A percentile compares a stretch with the other conserved stretches of the same genome.
Conservation (phyloP, 2,113 vertebrate genomes). For the Takifugu flavidus region DNA sequence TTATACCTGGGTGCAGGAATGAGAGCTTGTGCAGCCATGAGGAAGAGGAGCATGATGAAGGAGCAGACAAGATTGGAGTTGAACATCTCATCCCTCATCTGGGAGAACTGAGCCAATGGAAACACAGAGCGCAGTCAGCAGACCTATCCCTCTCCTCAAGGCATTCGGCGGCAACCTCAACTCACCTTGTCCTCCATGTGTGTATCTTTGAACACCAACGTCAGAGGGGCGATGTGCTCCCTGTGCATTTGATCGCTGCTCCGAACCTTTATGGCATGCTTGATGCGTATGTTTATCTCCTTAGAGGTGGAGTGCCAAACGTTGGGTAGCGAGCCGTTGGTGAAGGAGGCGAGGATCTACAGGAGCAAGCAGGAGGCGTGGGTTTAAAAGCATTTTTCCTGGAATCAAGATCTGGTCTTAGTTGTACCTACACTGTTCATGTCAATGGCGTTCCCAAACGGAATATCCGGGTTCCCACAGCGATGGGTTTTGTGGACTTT, state of each 20-base stretch:
- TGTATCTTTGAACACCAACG: conserved; percentile 73
- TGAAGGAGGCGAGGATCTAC: conserved; percentile 75
- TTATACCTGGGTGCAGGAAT: conserved; percentile 85
- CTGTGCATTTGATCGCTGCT: conserved; percentile 73
- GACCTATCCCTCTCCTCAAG: not conserved
- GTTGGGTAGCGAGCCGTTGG: conserved; percentile 64
- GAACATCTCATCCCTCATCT: conserved; percentile 98
- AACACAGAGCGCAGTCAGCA: not conserved
- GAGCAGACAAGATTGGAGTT: conserved; percentile 96
- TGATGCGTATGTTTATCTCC: conserved; percentile 75
- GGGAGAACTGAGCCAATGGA: conserved; percentile 82
- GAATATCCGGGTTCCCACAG: conserved; percentile 57
- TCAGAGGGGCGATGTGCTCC: conserved; percentile 70
- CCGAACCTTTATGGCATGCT: conserved; percentile 70
- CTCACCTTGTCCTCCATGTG: conserved; percentile 73
- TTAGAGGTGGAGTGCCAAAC: conserved; percentile 54
- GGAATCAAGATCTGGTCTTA: not conserved
- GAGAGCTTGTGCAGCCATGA: conserved; percentile 87
- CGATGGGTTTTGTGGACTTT: conserved; percentile 44
- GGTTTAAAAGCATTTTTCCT: not conserved
- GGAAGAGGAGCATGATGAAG: conserved; percentile 91
- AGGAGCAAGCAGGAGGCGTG: not conserved
- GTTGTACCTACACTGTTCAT: conserved; percentile 69
- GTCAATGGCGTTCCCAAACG: conserved; percentile 58
- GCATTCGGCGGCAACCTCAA: accelerated